These are phyloP conservation scores for Tromatobia lineatoria DNA, from an alignment of 2,888 invertebrate genomes.

Conservation along the genomic window DNA sequence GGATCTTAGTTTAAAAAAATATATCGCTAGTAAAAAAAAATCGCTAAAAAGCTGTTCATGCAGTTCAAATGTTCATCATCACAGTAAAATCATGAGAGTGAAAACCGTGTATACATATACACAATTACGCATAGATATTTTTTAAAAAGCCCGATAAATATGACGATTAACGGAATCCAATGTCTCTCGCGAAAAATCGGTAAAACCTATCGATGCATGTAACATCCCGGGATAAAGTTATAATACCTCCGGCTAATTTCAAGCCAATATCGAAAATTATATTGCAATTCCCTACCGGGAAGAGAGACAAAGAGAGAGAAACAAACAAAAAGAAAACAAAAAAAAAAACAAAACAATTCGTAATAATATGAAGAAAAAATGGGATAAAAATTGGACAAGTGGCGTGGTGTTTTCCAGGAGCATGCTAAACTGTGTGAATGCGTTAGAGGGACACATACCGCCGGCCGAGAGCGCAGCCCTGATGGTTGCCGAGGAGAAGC, in stretches of 20 bases:
- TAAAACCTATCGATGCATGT: slow-evolving; percentile 55
- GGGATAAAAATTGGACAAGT: slow-evolving; percentile 79
- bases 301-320: slow-evolving; percentile 47
- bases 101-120: neutral
- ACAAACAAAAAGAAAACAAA: slow-evolving; percentile 19
- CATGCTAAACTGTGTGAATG: slow-evolving; percentile 98
- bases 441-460: slow-evolving; percentile 95
- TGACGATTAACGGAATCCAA: neutral
- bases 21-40: neutral
- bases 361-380: slow-evolving; percentile 68
- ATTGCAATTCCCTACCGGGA: neutral
- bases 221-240: slow-evolving; percentile 14
- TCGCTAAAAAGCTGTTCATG: slow-evolving; percentile 52
- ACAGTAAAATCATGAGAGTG: slow-evolving; percentile 11
- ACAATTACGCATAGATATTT: neutral
- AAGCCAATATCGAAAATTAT: no score
- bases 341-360: slow-evolving; percentile 61
- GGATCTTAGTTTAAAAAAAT: neutral
- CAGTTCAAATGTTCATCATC: slow-evolving; percentile 44
- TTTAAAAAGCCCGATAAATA: neutral
- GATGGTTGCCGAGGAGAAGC: slow-evolving; percentile 92
- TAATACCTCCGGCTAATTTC: neutral
- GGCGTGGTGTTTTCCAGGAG: slow-evolving; percentile 90
- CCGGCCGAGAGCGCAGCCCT: slow-evolving; percentile 92
- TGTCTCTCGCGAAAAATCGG: slow-evolving; percentile 38